Percentiles rank a stretch among this genome's conserved stretches.
Conservation (phyloP, 2,888 invertebrate species). For the Agrilus cyanescens region DNA sequence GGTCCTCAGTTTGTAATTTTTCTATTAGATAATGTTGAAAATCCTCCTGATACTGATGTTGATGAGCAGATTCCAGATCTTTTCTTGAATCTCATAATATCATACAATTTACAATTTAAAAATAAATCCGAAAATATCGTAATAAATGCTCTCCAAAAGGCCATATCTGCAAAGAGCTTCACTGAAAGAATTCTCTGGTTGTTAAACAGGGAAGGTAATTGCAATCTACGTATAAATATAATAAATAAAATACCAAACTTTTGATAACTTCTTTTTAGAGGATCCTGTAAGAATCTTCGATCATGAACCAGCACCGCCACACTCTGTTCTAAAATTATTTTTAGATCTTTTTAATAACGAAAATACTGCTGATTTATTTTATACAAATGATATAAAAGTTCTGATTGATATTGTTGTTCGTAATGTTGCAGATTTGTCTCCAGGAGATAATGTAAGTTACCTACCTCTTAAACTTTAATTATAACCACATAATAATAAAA, state of each 20-base stretch:
- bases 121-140: slow-evolving; percentile 55
- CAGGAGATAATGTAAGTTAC: slow-evolving; percentile 63
- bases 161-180: slow-evolving; percentile 69
- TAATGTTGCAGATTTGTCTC: slow-evolving; percentile 78
- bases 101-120: slow-evolving; percentile 80
- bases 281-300: slow-evolving; percentile 80
- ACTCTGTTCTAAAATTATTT: slow-evolving; percentile 81
- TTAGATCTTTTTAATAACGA: slow-evolving; percentile 72
- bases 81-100: slow-evolving; percentile 71
- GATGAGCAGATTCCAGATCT: slow-evolving; percentile 78
- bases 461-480: slow-evolving; percentile 6
- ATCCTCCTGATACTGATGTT: slow-evolving; percentile 64
- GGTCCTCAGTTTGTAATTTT: slow-evolving; percentile 71
- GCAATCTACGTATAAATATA: no score
- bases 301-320: slow-evolving; percentile 65
- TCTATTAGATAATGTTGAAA: slow-evolving; percentile 70
- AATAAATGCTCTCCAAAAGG: slow-evolving; percentile 54
- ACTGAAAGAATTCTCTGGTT: slow-evolving; percentile 82
- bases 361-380: slow-evolving; percentile 76
- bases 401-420: slow-evolving; percentile 86
- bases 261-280: slow-evolving; percentile 39
- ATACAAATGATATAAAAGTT: slow-evolving; percentile 90
- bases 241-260: slow-evolving; percentile 6
- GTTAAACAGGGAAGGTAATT: slow-evolving; percentile 88
- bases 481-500: slow-evolving; percentile 2